Evolutionary conservation across 2,797 vertebrate species (phyloP), one percentile per base, ranked within the genome.

Genomic region (Myotis planiceps): DNA sequence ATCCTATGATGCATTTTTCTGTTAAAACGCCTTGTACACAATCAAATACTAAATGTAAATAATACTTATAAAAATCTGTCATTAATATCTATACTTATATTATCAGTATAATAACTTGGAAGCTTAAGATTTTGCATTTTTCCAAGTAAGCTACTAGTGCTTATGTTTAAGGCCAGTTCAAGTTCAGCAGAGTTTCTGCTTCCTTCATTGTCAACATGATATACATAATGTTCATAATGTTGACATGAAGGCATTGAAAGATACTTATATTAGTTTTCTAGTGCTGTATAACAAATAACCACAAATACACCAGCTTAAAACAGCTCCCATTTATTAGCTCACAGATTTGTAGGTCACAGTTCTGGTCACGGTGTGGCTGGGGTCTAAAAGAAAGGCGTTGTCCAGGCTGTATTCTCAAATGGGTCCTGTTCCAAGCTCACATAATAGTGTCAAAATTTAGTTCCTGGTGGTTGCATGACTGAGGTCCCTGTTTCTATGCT

Each of bases 21-120:
- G 18, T 95, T 47, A 85, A 90, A 86, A 94, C 9, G 76, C 37
- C 27, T 88, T 71, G 3, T 86, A 86, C 86, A 66, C 80, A 66
- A 51, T n/a, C 18, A 94, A 88, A 82, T 85, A 55, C 32, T 76
- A 81, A 92, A 80, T 83, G 2, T 75, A 86, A 72, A 42, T 85
- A 34, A 29, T 84, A 89, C 66, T 80, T 65, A 49, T 37, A 94
- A 49, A 29, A 88, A 39, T 88, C 10, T 89, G 10, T 74, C 55
- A 29, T 53, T 94, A 88, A 45, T 78, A 45, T 89, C 83, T 72
- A 5, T 34, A 18, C 75, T 79, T 81, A 10, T 76, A 51, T 53
- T 72, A 75, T 66, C 87, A 88, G 13, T 81, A 16, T 3, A 90
- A 78, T 92, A 76, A 34, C 12, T 79, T 74, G 3, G 13, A 94